These are phyloP conservation scores for Rousettus madagascariensis DNA, from an alignment of 2,797 vertebrate genomes.

Conservation along the genomic window DNA sequence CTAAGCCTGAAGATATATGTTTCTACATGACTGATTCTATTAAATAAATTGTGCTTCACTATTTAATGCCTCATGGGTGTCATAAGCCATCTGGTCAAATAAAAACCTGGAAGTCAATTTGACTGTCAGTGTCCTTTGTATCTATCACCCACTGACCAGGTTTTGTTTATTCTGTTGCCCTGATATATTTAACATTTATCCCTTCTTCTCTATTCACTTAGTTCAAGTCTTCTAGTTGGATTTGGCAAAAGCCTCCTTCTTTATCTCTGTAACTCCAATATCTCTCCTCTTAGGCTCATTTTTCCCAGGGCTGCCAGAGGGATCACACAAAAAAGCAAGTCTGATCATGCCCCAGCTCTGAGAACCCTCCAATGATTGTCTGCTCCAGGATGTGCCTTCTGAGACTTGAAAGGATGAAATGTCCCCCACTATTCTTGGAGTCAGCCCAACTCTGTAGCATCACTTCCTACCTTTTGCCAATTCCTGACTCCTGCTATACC, in stretches of 20 bases:
- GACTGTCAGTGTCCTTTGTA: neutral
- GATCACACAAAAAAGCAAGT: neutral
- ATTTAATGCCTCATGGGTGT: neutral
- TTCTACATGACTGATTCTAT: neutral
- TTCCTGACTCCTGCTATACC: neutral
- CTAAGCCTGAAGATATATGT: conserved; percentile 36
- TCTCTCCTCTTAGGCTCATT: neutral
- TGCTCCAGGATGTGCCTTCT: neutral
- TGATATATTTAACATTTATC: neutral
- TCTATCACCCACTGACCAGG: neutral
- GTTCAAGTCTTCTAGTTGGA: neutral
- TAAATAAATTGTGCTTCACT: neutral
- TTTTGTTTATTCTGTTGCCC: neutral
- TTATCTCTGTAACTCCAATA: neutral
- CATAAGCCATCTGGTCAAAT: neutral
- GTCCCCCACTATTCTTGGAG: no score
- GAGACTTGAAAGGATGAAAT: neutral
- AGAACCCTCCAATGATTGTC: neutral
- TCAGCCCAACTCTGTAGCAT: neutral
- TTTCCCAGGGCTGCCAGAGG: neutral
- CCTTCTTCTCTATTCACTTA: neutral
- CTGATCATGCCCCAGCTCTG: neutral
- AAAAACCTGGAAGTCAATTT: neutral
- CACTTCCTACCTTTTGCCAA: neutral
- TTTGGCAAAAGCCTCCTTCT: neutral